These are phyloP conservation scores for Silurus aristotelis DNA, from an alignment of 2,797 vertebrate species.

Conservation along the genomic window DNA sequence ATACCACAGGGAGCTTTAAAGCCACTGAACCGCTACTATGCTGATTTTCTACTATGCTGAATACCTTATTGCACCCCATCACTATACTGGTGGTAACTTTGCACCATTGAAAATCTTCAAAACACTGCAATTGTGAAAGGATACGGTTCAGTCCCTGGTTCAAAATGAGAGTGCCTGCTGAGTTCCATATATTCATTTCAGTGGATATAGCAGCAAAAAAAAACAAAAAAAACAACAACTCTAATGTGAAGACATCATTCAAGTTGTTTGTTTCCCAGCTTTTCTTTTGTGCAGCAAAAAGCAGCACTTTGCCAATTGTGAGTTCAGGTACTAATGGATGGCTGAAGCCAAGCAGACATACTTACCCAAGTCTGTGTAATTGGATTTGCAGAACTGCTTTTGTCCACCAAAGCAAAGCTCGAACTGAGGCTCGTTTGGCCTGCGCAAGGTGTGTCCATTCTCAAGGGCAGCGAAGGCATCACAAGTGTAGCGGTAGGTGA, in stretches of 20 bases:
- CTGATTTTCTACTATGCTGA: conserved; percentile 24
- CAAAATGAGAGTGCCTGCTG: conserved; percentile 61
- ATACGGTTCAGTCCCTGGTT: conserved; percentile 45
- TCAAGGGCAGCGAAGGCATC: conserved; percentile 97
- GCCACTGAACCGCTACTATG: conserved; percentile 19
- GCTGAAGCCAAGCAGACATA: conserved; percentile 61
- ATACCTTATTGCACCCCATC: neutral
- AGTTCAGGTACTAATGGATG: conserved; percentile 40
- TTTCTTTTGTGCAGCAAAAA: conserved; percentile 40
- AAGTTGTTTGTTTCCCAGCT: conserved; percentile 32
- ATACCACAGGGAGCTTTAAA: conserved; percentile 23
- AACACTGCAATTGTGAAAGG: conserved; percentile 8
- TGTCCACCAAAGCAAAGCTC: conserved; percentile 96
- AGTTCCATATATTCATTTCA: conserved; percentile 55
- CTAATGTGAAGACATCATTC: conserved; percentile 61
- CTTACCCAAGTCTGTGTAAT: conserved; percentile 99
- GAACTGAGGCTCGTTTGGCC: conserved; percentile 90
- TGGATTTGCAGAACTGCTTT: conserved; percentile 94
- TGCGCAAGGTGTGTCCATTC: conserved; percentile 95
- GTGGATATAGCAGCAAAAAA: conserved; percentile 43
- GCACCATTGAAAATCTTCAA: conserved; percentile 38
- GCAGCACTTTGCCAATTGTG: conserved; percentile 15
- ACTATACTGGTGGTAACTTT: conserved; percentile 49
- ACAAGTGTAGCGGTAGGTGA: conserved; percentile 98
- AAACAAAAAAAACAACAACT: conserved; percentile 39